A percentile compares a stretch with the other conserved stretches of the same genome.
Evolutionary conservation across 1,140 invertebrate genomes (phyloP).

Genomic region (Apis dorsata): DNA sequence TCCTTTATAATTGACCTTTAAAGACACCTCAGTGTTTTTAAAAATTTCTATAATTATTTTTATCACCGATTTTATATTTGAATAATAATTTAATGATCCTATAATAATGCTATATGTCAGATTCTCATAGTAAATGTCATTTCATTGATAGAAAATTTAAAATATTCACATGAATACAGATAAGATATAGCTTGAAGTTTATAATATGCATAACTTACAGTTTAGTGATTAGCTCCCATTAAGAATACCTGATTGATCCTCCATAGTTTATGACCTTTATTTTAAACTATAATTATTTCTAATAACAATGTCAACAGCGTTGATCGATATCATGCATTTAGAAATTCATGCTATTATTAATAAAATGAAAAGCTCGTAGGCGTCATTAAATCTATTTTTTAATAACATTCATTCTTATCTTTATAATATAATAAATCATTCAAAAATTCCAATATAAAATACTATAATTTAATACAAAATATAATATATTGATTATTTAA

Average conservation of each 20-base stretch:
- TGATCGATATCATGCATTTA: background rate
- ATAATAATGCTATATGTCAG: conserved; percentile 17
- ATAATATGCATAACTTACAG: background rate
- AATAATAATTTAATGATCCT: conserved; percentile 37
- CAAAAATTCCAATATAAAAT: too few relatives aligned
- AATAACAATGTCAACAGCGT: too few relatives aligned
- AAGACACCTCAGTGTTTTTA: background rate
- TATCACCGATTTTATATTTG: conserved; percentile 1
- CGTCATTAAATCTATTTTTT: background rate
- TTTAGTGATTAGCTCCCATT: conserved; percentile 24
- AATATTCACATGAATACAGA: background rate
- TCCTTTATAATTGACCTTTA: background rate
- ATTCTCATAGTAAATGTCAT: conserved; percentile 32
- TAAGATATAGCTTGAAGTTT: background rate
- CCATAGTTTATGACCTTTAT: background rate
- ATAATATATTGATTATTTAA: too few relatives aligned
- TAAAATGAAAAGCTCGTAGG: background rate
- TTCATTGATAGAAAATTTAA: conserved; percentile 9
- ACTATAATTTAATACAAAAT: too few relatives aligned
- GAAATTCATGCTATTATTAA: background rate
- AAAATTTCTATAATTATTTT: background rate
- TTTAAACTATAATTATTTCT: background rate
- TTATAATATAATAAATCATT: too few relatives aligned
- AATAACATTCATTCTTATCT: too few relatives aligned
- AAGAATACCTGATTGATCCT: conserved; percentile 9